A percentile compares a stretch with the other conserved stretches of the same genome.
Conservation (phyloP, 2,113 vertebrate genomes). For the Odobenus rosmarus region DNA sequence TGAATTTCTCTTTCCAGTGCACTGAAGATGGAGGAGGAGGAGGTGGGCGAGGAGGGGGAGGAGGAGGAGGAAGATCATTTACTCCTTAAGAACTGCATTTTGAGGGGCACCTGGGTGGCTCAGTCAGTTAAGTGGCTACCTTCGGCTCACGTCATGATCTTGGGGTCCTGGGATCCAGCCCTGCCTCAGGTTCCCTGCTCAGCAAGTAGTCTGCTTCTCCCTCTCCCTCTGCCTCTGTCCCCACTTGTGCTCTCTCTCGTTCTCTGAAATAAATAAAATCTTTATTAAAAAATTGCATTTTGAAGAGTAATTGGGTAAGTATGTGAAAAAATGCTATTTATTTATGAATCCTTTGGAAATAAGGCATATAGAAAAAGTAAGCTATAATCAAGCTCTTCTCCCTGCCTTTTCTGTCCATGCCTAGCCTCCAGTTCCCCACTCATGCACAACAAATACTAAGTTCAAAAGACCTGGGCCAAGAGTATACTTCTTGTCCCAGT, state of each 20-base stretch:
- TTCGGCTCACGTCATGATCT: no score
- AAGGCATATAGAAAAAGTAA: background rate
- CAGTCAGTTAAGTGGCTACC: background rate
- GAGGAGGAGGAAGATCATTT: background rate
- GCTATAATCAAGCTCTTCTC: background rate
- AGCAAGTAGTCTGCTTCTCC: background rate
- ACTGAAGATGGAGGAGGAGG: background rate
- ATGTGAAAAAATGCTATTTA: background rate
- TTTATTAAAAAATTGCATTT: background rate
- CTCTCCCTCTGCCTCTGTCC: background rate
- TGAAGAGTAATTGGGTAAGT: background rate
- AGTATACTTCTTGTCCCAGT: background rate
- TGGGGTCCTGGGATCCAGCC: background rate
- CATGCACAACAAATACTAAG: background rate
- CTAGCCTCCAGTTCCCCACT: background rate
- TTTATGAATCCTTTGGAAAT: background rate
- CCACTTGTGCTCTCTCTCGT: background rate
- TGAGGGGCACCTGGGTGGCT: background rate
- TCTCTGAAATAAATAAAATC: background rate
- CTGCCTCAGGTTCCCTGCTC: background rate
- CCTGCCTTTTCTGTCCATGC: background rate
- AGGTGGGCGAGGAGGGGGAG: rapidly evolving
- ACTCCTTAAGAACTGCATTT: background rate
- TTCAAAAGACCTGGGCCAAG: background rate
- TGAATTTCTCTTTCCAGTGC: background rate